Evolutionary conservation across 2,797 vertebrate species (phyloP).

Genomic region (Diplodus sargus): DNA sequence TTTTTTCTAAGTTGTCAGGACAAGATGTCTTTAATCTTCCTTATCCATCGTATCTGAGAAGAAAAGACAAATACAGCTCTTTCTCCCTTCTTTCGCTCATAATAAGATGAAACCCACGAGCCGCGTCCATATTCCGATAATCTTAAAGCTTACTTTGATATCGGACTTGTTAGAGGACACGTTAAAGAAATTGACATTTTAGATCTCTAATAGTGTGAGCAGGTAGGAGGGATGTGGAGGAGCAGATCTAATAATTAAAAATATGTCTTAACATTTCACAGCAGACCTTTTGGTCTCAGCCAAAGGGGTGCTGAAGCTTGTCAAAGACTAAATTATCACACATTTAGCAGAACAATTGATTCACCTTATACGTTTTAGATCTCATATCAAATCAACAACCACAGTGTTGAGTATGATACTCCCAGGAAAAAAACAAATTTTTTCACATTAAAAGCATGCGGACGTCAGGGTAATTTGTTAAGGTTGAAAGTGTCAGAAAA

Average conservation of each 20-base stretch:
- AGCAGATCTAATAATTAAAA: conserved; percentile 54
- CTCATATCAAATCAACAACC: conserved; percentile 10
- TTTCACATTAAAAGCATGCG: conserved; percentile 19
- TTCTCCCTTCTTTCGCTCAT: conserved; percentile 34
- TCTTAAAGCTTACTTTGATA: conserved; percentile 61
- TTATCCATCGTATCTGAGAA: conserved; percentile 61
- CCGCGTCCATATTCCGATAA: conserved; percentile 65
- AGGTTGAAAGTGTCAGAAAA: background rate
- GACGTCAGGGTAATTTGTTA: background rate
- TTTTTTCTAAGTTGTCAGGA: conserved; percentile 75
- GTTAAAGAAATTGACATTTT: conserved; percentile 62
- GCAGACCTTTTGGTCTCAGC: conserved; percentile 9
- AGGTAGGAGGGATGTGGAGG: conserved; percentile 17
- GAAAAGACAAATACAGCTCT: conserved; percentile 67
- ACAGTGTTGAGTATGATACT: conserved; percentile 1
- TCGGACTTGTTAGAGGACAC: conserved; percentile 47
- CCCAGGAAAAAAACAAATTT: background rate
- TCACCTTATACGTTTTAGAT: background rate
- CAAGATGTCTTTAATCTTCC: conserved; percentile 80
- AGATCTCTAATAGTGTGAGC: conserved; percentile 62
- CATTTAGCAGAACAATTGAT: conserved; percentile 4
- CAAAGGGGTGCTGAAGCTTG: conserved; percentile 1
- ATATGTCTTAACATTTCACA: conserved; percentile 14
- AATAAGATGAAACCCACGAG: conserved; percentile 58
- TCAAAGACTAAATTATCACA: conserved; percentile 9